Evolutionary conservation across 1,140 invertebrate species (phyloP).

Genomic region (Rhysida immarginata): DNA sequence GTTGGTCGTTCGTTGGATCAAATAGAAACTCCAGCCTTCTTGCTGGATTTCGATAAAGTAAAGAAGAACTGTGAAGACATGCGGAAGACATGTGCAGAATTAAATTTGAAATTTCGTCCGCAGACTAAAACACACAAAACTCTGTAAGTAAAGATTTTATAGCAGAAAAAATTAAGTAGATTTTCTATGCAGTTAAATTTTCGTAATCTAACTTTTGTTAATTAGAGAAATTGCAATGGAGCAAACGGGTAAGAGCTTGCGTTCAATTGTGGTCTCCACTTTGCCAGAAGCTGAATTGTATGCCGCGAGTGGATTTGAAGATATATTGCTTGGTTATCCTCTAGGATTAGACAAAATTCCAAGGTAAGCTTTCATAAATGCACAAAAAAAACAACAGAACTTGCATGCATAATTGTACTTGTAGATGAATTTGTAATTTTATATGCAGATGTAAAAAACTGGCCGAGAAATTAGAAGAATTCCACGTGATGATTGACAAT

Average conservation of each 20-base stretch:
- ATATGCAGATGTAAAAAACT: background rate
- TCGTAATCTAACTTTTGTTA: no score
- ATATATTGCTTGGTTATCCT: slow-evolving; percentile 26
- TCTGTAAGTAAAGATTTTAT: slow-evolving; percentile 19
- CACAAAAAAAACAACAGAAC: no score
- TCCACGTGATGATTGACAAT: slow-evolving; percentile 28
- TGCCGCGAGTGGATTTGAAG: slow-evolving; percentile 28
- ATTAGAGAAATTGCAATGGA: slow-evolving; percentile 15
- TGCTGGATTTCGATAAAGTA: background rate
- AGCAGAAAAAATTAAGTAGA: no score
- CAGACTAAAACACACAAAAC: slow-evolving; percentile 32
- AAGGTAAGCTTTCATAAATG: background rate
- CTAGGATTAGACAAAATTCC: slow-evolving; percentile 21
- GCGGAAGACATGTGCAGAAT: slow-evolving; percentile 19
- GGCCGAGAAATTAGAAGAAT: slow-evolving; percentile 10
- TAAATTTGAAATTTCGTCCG: slow-evolving; percentile 24
- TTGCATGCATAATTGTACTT: no score
- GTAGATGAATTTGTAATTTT: no score
- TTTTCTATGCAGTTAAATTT: no score
- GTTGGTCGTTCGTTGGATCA: no score
- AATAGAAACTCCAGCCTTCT: background rate
- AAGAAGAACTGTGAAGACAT: slow-evolving; percentile 18
- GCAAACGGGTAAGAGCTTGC: slow-evolving; percentile 22
- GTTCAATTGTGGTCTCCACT: slow-evolving; percentile 26
- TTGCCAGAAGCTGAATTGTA: slow-evolving; percentile 26